A percentile compares a stretch with the other conserved stretches of the same genome.
Evolutionary conservation across 2,113 vertebrate genomes (phyloP).

Genomic region (Salvelinus fontinalis): DNA sequence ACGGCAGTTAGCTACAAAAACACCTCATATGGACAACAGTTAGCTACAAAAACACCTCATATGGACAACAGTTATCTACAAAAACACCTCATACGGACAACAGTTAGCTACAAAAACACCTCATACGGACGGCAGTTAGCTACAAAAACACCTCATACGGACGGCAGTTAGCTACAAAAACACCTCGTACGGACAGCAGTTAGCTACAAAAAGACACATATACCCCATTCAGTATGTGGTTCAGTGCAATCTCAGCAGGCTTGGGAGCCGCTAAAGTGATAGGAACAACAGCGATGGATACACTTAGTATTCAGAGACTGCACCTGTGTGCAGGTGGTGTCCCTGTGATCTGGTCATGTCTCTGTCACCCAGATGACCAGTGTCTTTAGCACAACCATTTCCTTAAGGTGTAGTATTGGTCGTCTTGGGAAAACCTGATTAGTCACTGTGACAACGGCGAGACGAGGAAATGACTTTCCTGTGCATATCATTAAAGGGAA

Average conservation of each 20-base stretch:
- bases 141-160: too few relatives aligned
- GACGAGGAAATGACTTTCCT: slow-evolving; percentile 85
- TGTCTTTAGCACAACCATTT: slow-evolving; percentile 73
- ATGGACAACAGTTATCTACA: too few relatives aligned
- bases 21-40: too few relatives aligned
- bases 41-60: too few relatives aligned
- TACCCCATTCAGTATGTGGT: not conserved
- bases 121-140: too few relatives aligned
- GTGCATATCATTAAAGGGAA: slow-evolving; percentile 85
- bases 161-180: too few relatives aligned
- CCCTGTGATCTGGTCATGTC: slow-evolving; percentile 48
- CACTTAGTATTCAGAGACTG: slow-evolving; percentile 44
- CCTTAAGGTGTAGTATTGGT: slow-evolving; percentile 75
- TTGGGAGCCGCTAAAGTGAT: not conserved
- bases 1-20: too few relatives aligned
- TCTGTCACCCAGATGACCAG: slow-evolving; percentile 67
- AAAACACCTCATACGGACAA: too few relatives aligned
- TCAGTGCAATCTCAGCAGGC: not conserved
- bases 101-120: too few relatives aligned
- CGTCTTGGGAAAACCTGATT: slow-evolving; percentile 76
- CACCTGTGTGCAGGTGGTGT: slow-evolving; percentile 54
- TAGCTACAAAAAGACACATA: not conserved
- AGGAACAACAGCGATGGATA: too few relatives aligned
- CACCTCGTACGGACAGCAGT: too few relatives aligned
- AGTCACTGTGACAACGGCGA: slow-evolving; percentile 82